Evolutionary conservation across 1,140 invertebrate genomes (phyloP).

Genomic region (Calliopsis andreniformis): DNA sequence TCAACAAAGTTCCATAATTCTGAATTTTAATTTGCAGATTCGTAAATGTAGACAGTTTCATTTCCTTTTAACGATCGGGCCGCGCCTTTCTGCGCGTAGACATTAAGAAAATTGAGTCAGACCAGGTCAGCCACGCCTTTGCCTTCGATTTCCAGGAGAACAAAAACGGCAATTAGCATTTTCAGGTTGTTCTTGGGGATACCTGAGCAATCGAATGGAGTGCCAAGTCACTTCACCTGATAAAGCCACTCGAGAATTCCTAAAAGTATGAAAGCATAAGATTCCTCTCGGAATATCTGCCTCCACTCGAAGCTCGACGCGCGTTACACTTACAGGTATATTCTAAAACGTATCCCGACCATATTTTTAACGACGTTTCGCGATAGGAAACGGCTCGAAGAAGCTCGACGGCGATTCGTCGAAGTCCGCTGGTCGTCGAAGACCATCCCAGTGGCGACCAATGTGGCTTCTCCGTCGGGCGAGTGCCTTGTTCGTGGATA

Average conservation of each 20-base stretch:
- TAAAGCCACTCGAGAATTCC: too few species aligned
- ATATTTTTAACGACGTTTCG: slow-evolving; percentile 63
- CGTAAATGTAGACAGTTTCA: too few species aligned
- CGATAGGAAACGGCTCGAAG: slow-evolving; percentile 49
- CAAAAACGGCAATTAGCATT: not conserved
- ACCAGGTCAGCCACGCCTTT: not conserved
- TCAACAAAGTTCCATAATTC: too few species aligned
- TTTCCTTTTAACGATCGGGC: too few species aligned
- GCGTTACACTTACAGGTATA: slow-evolving; percentile 44
- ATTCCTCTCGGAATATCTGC: too few species aligned
- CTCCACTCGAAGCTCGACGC: not conserved
- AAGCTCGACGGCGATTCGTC: slow-evolving; percentile 43
- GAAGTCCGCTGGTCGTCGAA: slow-evolving; percentile 24
- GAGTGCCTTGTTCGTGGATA: slow-evolving; percentile 77
- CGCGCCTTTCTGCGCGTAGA: too few species aligned
- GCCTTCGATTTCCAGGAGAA: slow-evolving; percentile 13
- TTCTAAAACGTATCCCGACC: slow-evolving; percentile 64
- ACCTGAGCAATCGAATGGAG: not conserved
- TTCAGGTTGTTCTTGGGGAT: slow-evolving; percentile 34
- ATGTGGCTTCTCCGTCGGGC: slow-evolving; percentile 66
- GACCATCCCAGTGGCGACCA: slow-evolving; percentile 40
- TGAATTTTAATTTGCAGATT: too few species aligned
- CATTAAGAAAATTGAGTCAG: too few species aligned
- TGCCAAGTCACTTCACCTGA: too few species aligned
- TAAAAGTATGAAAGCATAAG: too few species aligned